Base-by-base conservation (phyloP, 2,113 vertebrate genomes). In the Rhabdomys dilectus region DNA sequence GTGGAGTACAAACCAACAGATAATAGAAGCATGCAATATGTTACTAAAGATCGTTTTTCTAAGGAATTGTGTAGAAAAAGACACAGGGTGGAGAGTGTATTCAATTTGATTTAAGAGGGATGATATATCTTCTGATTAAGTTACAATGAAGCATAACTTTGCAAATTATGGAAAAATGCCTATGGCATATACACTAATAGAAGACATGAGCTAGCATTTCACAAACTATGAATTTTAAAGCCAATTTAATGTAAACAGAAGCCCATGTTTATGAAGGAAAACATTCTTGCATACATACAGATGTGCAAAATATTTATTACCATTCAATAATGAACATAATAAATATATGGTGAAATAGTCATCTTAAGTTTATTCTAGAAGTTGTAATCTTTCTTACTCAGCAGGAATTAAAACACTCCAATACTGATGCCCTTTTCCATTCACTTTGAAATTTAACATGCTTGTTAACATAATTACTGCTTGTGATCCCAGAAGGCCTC, bases 381-480 rank as follows among this genome's bases (percentile, higher is more conserved):
- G 13, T 86, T 78, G 6, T 80, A 48, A 56, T 8, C 64, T 93
- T 89, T 89, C 8, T 31, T 78, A 68, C 5, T 77, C 17, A 89
- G 60, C 7, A 36, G 53, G 22, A 85, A 9, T 86, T 89, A 31
- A 86, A 95, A 26, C 11, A 82, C 7, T 81, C 10, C 10, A 81
- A 48, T 91, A 11, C 2, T 91, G 51, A 91, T 73, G 36, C 75
- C 85, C 94, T 94, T 11, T 77, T 88, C 84, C 19, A 86, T 89
- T 9, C 70, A 96, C 48, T 87, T 76, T 91, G 68, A 94, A 93
- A 72, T 96, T 89, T 86, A 75, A 93, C 42, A 92, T 12, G 3
- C 10, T 82, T 81, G 21, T 93, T 92, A 94, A 42, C 36, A 91
- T 82, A 94, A 94, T 96, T 86, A 73, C 11, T 88, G 29, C 66